Evolutionary conservation across 2,888 invertebrate species (phyloP).

Genomic region (Tipula unca): DNA sequence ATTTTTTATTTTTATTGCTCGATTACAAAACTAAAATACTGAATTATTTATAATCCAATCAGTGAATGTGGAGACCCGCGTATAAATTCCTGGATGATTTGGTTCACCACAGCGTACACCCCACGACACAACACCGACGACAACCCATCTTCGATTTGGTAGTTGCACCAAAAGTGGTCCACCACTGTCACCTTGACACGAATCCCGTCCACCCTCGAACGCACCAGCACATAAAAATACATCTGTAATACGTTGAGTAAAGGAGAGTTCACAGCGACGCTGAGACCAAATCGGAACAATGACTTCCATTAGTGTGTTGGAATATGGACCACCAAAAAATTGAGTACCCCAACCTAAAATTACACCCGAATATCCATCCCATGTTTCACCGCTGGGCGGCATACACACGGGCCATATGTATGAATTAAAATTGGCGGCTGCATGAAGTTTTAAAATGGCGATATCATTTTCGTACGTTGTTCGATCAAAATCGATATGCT

Average conservation of each 20-base stretch:
- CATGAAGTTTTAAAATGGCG: conserved; percentile 58
- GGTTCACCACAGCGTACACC: conserved; percentile 71
- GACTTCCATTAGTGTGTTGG: conserved; percentile 65
- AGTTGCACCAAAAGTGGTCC: conserved; percentile 72
- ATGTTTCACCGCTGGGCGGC: conserved; percentile 54
- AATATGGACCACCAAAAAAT: conserved; percentile 61
- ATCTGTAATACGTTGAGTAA: conserved; percentile 56
- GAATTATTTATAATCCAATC: conserved; percentile 40
- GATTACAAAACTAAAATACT: conserved; percentile 29
- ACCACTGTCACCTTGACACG: conserved; percentile 55
- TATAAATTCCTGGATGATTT: conserved; percentile 70
- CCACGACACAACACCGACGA: conserved; percentile 78
- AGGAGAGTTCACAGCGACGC: conserved; percentile 51
- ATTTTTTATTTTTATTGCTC: neutral
- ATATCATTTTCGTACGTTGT: conserved; percentile 68
- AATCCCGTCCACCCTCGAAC: conserved; percentile 67
- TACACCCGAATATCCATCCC: conserved; percentile 53
- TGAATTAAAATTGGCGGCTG: conserved; percentile 59
- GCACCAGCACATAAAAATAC: conserved; percentile 70
- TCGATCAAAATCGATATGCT: conserved; percentile 59
- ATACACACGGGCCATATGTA: conserved; percentile 82
- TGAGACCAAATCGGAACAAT: conserved; percentile 70
- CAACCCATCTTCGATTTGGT: conserved; percentile 65
- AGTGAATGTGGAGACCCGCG: conserved; percentile 48
- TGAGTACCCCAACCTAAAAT: conserved; percentile 75